A percentile compares a stretch with the other conserved stretches of the same genome.
Conservation (phyloP, 2,113 vertebrate genomes). For the Gallinago undulata region DNA sequence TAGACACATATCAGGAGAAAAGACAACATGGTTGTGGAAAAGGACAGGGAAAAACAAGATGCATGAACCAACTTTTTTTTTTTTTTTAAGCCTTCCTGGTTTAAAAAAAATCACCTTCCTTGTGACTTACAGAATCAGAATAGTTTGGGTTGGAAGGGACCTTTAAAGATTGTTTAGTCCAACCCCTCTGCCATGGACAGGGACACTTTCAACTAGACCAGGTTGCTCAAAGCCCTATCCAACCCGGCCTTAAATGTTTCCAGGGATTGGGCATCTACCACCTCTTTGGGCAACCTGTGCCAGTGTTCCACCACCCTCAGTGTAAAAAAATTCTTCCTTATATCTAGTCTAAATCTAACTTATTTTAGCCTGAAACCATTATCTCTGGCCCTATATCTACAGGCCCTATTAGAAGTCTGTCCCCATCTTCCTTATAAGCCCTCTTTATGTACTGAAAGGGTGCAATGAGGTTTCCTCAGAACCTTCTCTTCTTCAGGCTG, state of each 20-base stretch:
- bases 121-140: background rate
- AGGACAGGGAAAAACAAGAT: background rate
- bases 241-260: too few relatives aligned
- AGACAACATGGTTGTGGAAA: background rate
- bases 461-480: fast-evolving
- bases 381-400: fast-evolving
- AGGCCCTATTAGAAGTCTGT: fast-evolving
- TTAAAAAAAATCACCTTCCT: background rate
- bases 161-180: background rate
- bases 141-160: background rate
- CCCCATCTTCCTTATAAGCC: background rate
- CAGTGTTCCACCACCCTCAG: background rate
- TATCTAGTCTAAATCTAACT: background rate
- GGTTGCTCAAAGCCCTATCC: background rate
- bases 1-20: background rate
- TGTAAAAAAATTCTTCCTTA: background rate
- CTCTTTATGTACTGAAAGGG: fast-evolving
- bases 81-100: background rate
- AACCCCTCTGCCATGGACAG: fast-evolving
- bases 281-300: background rate
- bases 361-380: background rate
- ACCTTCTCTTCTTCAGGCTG: background rate
- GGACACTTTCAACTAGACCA: background rate
- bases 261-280: too few relatives aligned
- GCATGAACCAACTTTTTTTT: fast-evolving